phyloP scores from a whole-genome alignment of 2,113 vertebrate species.

The Nothocercus nigrocapillus region DNA sequence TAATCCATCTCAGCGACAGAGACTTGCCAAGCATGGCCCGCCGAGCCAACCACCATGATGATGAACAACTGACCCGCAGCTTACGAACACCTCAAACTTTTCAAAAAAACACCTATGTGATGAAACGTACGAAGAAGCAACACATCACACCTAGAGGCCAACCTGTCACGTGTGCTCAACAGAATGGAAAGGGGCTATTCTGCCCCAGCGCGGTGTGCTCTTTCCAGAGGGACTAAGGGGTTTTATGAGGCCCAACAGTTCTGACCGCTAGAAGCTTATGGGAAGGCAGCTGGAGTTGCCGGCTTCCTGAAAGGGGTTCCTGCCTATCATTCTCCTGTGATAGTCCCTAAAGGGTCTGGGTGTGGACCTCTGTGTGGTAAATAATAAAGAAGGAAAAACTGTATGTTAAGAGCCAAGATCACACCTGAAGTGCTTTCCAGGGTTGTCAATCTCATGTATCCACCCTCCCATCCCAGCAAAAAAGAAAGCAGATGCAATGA shows the following conservation, averaged over 20 bases:
- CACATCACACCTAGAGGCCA: background rate
- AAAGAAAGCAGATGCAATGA: background rate
- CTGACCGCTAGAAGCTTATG: background rate
- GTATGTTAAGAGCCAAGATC: background rate
- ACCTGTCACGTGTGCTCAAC: background rate
- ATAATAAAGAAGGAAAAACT: background rate
- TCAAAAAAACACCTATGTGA: background rate
- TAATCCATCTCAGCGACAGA: background rate
- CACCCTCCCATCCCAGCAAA: background rate
- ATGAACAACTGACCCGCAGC: background rate
- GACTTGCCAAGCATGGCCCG: background rate
- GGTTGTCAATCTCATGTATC: background rate
- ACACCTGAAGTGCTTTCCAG: accelerated
- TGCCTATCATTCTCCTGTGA: background rate
- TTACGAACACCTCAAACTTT: background rate
- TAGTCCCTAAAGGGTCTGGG: background rate
- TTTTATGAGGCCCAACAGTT: background rate
- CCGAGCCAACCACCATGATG: background rate
- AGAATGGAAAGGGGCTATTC: background rate
- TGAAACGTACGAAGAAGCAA: background rate
- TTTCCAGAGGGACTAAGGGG: accelerated
- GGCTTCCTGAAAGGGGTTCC: background rate
- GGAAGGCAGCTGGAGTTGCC: background rate
- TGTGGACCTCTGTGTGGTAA: background rate
- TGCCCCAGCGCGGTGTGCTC: background rate